These are phyloP conservation scores for Menidia menidia DNA, from an alignment of 2,797 vertebrate genomes.

Conservation along the genomic window DNA sequence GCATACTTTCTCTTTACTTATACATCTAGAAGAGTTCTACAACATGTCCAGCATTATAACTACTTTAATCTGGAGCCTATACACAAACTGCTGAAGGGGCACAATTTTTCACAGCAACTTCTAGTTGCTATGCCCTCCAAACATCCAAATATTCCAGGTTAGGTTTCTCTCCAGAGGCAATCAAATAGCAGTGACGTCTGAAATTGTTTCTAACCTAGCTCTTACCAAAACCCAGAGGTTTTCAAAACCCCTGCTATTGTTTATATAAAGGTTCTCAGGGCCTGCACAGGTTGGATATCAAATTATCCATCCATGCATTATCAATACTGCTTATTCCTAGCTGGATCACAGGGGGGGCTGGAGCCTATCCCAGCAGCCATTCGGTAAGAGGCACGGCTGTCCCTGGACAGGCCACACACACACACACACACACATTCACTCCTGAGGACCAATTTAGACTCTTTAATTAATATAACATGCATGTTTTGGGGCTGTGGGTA, in stretches of 20 bases:
- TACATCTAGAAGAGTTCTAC: constrained; percentile 9
- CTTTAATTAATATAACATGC: too few species aligned
- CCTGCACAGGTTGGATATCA: background rate
- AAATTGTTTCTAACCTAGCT: background rate
- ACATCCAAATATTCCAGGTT: constrained; percentile 36
- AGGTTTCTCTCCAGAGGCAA: constrained; percentile 14
- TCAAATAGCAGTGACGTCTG: constrained; percentile 11
- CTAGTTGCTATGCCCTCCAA: constrained; percentile 8
- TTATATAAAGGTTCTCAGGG: background rate
- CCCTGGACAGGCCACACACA: too few species aligned
- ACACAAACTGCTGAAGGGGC: constrained; percentile 18
- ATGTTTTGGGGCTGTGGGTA: too few species aligned
- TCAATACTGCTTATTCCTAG: too few species aligned
- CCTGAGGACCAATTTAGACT: too few species aligned
- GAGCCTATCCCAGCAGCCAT: too few species aligned
- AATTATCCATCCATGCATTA: too few species aligned
- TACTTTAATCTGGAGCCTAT: constrained; percentile 39
- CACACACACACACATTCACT: too few species aligned
- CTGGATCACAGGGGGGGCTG: too few species aligned
- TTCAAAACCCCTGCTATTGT: background rate
- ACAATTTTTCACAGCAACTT: constrained; percentile 15
- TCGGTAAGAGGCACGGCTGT: too few species aligned
- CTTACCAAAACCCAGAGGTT: background rate
- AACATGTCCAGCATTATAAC: constrained; percentile 49
- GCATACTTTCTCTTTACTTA: constrained; percentile 45